Percentiles rank a stretch among this genome's conserved stretches.
These are phyloP conservation scores for Marisa cornuarietis DNA, from an alignment of 1,140 invertebrate genomes.

Conservation along the genomic window DNA sequence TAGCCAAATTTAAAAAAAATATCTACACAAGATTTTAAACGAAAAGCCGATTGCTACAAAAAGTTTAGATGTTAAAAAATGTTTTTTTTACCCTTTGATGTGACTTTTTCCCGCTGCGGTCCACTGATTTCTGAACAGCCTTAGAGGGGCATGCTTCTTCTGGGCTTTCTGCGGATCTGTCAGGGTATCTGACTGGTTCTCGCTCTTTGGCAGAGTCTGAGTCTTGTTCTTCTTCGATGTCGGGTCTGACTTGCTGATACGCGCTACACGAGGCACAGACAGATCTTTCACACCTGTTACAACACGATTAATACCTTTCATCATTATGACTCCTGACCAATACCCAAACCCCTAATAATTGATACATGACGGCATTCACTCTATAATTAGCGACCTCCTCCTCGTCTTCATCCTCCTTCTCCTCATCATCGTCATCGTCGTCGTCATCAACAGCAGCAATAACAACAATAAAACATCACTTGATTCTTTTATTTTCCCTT, in stretches of 20 bases:
- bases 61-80: background rate
- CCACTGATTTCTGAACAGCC: background rate
- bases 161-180: background rate
- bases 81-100: background rate
- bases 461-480: no score
- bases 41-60: background rate
- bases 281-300: constrained; percentile 13
- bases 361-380: background rate
- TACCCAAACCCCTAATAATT: no score
- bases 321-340: background rate
- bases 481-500: background rate
- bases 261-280: constrained; percentile 21
- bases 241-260: constrained; percentile 2
- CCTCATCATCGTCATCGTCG: background rate
- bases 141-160: background rate
- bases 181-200: background rate
- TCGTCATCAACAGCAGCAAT: no score
- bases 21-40: no score
- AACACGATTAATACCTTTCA: background rate
- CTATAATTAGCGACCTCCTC: background rate
- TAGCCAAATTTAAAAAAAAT: no score
- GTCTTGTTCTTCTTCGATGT: constrained; percentile 9
- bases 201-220: background rate
- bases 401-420: background rate
- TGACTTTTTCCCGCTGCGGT: background rate